Evolutionary conservation across 2,113 vertebrate species (phyloP), one percentile per base, ranked within the genome.

Genomic region (Sturnus vulgaris): DNA sequence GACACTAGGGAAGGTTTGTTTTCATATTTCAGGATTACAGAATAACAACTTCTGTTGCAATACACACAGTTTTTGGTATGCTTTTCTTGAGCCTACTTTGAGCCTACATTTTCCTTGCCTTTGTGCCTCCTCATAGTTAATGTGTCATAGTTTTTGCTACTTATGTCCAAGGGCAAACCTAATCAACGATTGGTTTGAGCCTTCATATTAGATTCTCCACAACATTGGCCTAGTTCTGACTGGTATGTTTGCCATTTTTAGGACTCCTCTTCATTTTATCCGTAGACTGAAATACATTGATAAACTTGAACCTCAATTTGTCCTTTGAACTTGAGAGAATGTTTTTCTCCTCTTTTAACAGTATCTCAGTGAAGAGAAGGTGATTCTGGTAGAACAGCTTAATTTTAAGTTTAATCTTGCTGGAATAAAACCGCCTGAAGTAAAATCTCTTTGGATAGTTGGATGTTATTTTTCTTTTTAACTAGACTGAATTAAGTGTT

Each of bases 231-330:
- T 96, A 66, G 52, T 92, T 93, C 79, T 86, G 71, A 21, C 85
- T 85, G 82, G 68, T 87, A 18, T 90, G 86, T 78, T 92, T 95
- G 92, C 86, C 86, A 47, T 96, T 92, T 96, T 92, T 96, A 93
- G 95, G 92, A 61, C 81, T 92, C 33, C 64, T 87, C 55, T 93
- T 94, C n/a, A 73, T 87, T 82, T 79, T 65, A 63, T 81, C 66
- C 15, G 2, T 65, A 25, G 63, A 19, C 46, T 80, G 70, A 92
- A 96, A 86, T 44, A 35, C 17, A 49, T 56, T 53, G 86, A 88
- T 90, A 52, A 70, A 92, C 97, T 97, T 96, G 87, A 95, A 73
- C 94, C 47, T 96, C 91, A 94, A 12, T 92, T 95, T 97, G 80
- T 90, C 79, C 82, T 92, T 93, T 96, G 94, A 96, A 95, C 82